phyloP scores from a whole-genome alignment of 2,797 vertebrate genomes.

The Hyperoplus immaculatus region DNA sequence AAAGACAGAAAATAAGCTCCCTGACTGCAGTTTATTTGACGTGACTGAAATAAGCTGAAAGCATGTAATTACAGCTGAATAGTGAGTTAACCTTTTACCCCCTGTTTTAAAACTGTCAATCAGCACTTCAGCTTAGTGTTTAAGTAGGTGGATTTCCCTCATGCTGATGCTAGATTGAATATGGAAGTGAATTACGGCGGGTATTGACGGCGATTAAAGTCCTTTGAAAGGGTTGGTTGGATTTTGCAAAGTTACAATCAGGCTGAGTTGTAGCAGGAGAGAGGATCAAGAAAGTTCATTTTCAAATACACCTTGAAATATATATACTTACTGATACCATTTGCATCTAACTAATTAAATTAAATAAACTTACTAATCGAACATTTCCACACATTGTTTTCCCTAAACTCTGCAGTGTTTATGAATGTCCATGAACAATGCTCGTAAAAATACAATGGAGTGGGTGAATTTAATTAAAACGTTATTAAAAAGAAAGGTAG shows the following conservation, averaged over 20 bases:
- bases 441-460: neutral
- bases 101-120: constrained; percentile 43
- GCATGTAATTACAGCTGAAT: constrained; percentile 66
- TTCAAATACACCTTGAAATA: neutral
- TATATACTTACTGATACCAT: no score
- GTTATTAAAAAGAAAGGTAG: neutral
- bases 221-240: constrained; percentile 47
- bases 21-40: constrained; percentile 33
- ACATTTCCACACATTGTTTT: constrained; percentile 48
- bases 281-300: constrained; percentile 5
- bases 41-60: constrained; percentile 46
- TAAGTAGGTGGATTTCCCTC: constrained; percentile 53
- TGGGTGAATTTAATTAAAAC: neutral
- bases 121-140: constrained; percentile 37
- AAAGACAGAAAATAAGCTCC: neutral
- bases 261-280: constrained; percentile 4
- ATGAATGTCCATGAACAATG: constrained; percentile 12
- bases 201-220: constrained; percentile 40
- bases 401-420: constrained; percentile 17
- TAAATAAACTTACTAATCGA: constrained; percentile 41
- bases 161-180: constrained; percentile 25
- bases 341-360: no score
- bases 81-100: constrained; percentile 69
- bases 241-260: constrained; percentile 54
- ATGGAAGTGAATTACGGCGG: constrained; percentile 33